A percentile compares a stretch with the other conserved stretches of the same genome.
Evolutionary conservation across 2,797 vertebrate genomes (phyloP).

Genomic region (Melanotaenia boesemani): DNA sequence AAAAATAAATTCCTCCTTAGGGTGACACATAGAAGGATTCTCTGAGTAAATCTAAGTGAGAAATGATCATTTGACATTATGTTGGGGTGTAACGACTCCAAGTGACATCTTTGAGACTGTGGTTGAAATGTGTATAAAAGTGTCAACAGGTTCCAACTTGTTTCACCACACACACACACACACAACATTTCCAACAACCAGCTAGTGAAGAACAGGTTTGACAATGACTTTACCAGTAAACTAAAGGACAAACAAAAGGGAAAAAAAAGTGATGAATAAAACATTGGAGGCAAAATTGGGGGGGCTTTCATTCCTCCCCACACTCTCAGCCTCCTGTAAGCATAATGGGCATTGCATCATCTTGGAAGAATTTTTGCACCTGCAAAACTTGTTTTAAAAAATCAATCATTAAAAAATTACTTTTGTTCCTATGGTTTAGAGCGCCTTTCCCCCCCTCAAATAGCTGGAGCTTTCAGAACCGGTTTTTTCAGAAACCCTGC

Average conservation of each 20-base stretch:
- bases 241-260: conserved; percentile 1
- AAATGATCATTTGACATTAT: conserved; percentile 11
- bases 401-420: neutral
- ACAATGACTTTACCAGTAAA: neutral
- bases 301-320: conserved; percentile 25
- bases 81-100: neutral
- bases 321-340: conserved; percentile 12
- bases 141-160: conserved; percentile 59
- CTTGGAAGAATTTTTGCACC: neutral
- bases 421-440: neutral
- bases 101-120: conserved; percentile 5
- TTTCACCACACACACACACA: conserved; percentile 14
- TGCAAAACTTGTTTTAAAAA: neutral
- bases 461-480: conserved; percentile 13
- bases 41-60: neutral
- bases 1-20: neutral
- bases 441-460: conserved; percentile 7
- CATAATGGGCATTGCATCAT: conserved; percentile 47
- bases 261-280: too few species aligned
- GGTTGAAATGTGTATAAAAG: conserved; percentile 2
- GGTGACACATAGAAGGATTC: neutral
- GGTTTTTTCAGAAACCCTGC: conserved; percentile 39
- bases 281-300: conserved; percentile 10
- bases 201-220: conserved; percentile 38
- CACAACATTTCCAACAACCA: conserved; percentile 30